These are phyloP conservation scores for Acleris literana DNA, from an alignment of 2,888 invertebrate species.

Conservation along the genomic window DNA sequence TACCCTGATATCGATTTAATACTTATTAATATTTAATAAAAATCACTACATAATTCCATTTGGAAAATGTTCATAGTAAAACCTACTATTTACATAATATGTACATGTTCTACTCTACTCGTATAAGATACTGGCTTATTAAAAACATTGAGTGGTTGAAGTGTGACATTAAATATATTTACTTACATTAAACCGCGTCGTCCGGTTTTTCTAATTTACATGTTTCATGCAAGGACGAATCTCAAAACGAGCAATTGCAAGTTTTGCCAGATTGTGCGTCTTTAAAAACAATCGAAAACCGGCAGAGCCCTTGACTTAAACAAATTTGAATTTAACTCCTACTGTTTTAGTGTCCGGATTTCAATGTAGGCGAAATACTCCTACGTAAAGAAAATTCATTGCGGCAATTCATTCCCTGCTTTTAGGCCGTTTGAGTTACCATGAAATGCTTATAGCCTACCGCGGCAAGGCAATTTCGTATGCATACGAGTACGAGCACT, in stretches of 20 bases:
- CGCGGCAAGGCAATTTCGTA: slow-evolving; percentile 27
- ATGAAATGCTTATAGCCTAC: slow-evolving; percentile 26
- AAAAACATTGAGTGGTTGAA: slow-evolving; percentile 29
- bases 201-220: no score
- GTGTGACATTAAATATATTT: slow-evolving; percentile 10
- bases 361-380: slow-evolving; percentile 1
- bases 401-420: slow-evolving; percentile 34
- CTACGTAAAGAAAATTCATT: slow-evolving; percentile 28
- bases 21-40: slow-evolving; percentile 61
- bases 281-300: no score
- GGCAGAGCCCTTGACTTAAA: not conserved
- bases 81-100: slow-evolving; percentile 65
- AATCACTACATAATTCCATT: slow-evolving; percentile 62
- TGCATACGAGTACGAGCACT: slow-evolving; percentile 19
- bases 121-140: slow-evolving; percentile 17
- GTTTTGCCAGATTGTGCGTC: slow-evolving; percentile 27
- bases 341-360: slow-evolving; percentile 11
- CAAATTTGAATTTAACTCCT: slow-evolving; percentile 12
- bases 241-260: slow-evolving; percentile 18
- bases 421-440: slow-evolving; percentile 36
- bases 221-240: no score
- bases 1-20: slow-evolving; percentile 80
- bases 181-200: no score
- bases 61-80: slow-evolving; percentile 54
- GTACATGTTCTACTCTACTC: slow-evolving; percentile 41